Evolutionary conservation across 2,797 vertebrate species (phyloP), one percentile per base, ranked within the genome.

Genomic region (Sebastes diploproa): DNA sequence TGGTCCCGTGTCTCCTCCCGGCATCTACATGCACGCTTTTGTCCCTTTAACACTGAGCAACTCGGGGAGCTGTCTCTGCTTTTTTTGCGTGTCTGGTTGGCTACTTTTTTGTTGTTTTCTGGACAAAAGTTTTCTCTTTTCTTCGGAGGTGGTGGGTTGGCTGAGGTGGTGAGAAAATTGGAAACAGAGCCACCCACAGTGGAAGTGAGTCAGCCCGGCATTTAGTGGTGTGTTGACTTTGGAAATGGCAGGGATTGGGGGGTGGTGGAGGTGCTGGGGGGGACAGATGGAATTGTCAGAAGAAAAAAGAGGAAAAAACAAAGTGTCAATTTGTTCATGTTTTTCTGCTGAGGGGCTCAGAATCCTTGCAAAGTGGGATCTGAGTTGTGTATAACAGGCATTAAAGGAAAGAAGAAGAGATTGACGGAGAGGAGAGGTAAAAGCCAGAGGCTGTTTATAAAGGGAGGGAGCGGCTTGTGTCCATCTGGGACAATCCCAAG

Each of bases 111-210:
- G 3, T 66, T 78, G 75, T 85, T 73, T 86, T 87, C 58, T 81
- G 92, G 86, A 93, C 81, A 88, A 80, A 84, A 79, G 81, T 80
- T 88, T 88, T 84, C 63, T 90, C 79, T 87, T 92, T 89, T 85
- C 78, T 80, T 85, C 66, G 4, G 86, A 87, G 90, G 86, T 87
- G 85, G 83, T 86, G 83, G 87, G 82, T 77, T 79, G 81, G 85
- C 76, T 42, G 83, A 91, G 83, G 77, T 89, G 92, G 93, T 94
- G 93, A 95, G 91, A 94, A 95, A 95, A 95, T 96, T 95, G 94
- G 93, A 96, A 96, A 94, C 95, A 96, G 95, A 96, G 89, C 93
- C 93, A 93, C 93, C 94, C 94, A 94, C 92, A 86, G 89, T 92
- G 89, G 91, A 92, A 95, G 91, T 94, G 94, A 94, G 92, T 95